Percentiles rank a stretch among this genome's conserved stretches.
Conservation (phyloP, 1,140 invertebrate species). For the Drosophila kikkawai region DNA sequence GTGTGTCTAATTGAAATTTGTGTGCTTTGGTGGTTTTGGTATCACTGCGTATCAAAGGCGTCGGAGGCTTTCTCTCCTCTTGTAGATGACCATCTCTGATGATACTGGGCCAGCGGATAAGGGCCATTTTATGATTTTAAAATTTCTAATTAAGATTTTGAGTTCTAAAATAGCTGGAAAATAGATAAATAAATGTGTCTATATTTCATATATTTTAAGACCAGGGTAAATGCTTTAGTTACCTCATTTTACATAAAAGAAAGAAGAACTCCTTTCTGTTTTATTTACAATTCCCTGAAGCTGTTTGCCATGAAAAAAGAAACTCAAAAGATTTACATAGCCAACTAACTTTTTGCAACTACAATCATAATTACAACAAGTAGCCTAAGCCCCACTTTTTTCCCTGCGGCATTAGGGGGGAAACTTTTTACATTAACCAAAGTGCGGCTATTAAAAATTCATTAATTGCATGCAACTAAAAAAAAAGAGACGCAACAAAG, state of each 20-base stretch:
- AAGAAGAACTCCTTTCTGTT: neutral
- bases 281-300: slow-evolving; percentile 20
- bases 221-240: neutral
- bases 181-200: neutral
- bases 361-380: slow-evolving; percentile 72
- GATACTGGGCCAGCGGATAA: slow-evolving; percentile 16
- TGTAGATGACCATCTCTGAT: neutral
- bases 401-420: slow-evolving; percentile 31
- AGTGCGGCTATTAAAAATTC: slow-evolving; percentile 79
- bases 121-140: neutral
- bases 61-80: neutral
- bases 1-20: slow-evolving; percentile 50
- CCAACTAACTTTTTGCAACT: slow-evolving; percentile 55
- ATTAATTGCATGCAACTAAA: slow-evolving; percentile 73
- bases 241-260: neutral
- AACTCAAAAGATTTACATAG: slow-evolving; percentile 65
- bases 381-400: slow-evolving; percentile 35
- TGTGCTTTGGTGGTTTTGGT: slow-evolving; percentile 28
- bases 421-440: slow-evolving; percentile 80
- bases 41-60: slow-evolving; percentile 15
- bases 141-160: neutral
- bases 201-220: neutral
- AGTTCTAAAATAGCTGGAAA: neutral
- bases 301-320: slow-evolving; percentile 2
- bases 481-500: slow-evolving; percentile 57